Evolutionary conservation across 2,888 invertebrate species (phyloP).

Genomic region (Dryadula phaetusa): DNA sequence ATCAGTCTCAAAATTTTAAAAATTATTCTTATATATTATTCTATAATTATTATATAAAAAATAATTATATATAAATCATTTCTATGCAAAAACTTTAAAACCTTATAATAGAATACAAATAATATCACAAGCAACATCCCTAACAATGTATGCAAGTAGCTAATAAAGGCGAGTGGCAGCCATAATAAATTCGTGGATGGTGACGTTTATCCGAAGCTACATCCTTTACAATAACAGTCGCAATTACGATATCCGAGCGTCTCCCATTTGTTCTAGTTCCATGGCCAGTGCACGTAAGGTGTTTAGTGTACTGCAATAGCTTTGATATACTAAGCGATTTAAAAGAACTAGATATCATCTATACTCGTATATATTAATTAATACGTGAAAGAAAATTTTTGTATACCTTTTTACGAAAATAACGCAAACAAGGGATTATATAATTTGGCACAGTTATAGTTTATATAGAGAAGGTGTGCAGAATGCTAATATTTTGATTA

Average conservation of each 20-base stretch:
- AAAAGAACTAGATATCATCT: neutral
- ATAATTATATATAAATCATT: too few relatives aligned
- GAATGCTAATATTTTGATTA: too few relatives aligned
- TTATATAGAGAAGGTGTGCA: too few relatives aligned
- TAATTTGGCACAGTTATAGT: too few relatives aligned
- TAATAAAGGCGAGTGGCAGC: conserved; percentile 74
- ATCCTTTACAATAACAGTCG: conserved; percentile 81
- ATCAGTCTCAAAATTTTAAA: too few relatives aligned
- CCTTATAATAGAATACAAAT: neutral
- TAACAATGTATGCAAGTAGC: conserved; percentile 75
- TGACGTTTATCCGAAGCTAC: conserved; percentile 83
- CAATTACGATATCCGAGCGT: conserved; percentile 77
- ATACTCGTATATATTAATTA: too few relatives aligned
- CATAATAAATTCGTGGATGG: conserved; percentile 77
- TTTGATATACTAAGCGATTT: conserved; percentile 5
- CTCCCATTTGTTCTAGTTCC: conserved; percentile 77
- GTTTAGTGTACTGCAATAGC: neutral
- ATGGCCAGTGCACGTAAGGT: conserved; percentile 42
- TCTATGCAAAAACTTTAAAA: neutral
- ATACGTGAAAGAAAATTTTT: too few relatives aligned
- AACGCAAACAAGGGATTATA: too few relatives aligned
- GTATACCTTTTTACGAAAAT: too few relatives aligned
- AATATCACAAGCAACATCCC: conserved; percentile 29
- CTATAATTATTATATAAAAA: too few relatives aligned
- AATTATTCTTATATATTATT: too few relatives aligned